These are phyloP conservation scores for Mactromeris polynyma DNA, from an alignment of 2,888 invertebrate species.

Conservation along the genomic window DNA sequence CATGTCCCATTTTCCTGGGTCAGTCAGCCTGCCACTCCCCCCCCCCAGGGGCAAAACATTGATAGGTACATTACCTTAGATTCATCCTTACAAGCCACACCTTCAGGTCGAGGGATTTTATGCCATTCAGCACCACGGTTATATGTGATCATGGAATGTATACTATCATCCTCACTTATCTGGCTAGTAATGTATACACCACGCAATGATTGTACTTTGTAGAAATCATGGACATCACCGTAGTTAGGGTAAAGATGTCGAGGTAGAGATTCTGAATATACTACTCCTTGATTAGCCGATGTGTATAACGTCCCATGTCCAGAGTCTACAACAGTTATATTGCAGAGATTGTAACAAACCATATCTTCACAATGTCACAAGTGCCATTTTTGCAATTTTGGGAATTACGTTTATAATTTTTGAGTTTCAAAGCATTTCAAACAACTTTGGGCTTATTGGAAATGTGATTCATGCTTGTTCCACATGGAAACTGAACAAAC, in stretches of 20 bases:
- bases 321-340: constrained; percentile 79
- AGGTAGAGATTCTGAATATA: constrained; percentile 85
- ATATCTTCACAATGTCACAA: too few species aligned
- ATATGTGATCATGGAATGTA: constrained; percentile 85
- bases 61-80: constrained; percentile 82
- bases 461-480: too few species aligned
- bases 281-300: constrained; percentile 83
- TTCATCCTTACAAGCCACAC: constrained; percentile 81
- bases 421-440: too few species aligned
- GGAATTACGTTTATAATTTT: too few species aligned
- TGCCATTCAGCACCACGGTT: constrained; percentile 86
- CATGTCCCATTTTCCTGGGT: too few species aligned
- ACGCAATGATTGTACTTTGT: constrained; percentile 83
- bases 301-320: constrained; percentile 86
- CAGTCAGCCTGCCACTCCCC: too few species aligned
- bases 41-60: too few species aligned
- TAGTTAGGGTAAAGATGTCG: constrained; percentile 86
- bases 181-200: constrained; percentile 86
- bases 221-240: constrained; percentile 85
- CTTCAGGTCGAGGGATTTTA: constrained; percentile 79
- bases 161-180: constrained; percentile 83
- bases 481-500: too few species aligned
- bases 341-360: too few species aligned
- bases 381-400: too few species aligned
- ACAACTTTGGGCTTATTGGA: too few species aligned